phyloP scores from a whole-genome alignment of 1,140 invertebrate species.

The Pachypeltis micranthus region DNA sequence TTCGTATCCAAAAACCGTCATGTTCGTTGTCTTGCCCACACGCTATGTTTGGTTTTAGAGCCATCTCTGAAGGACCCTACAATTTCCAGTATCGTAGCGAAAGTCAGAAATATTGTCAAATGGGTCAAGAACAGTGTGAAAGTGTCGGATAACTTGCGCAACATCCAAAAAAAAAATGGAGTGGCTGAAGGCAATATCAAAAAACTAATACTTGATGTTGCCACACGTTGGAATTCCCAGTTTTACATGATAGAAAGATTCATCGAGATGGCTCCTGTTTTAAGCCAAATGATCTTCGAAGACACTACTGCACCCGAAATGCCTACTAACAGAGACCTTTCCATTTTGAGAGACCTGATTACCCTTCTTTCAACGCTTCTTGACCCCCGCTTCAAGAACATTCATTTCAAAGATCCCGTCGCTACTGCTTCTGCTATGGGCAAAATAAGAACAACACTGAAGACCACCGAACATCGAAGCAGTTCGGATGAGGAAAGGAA shows the following conservation, averaged over 20 bases:
- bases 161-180: not conserved
- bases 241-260: conserved; percentile 35
- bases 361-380: conserved; percentile 10
- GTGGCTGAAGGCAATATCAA: conserved; percentile 21
- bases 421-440: not conserved
- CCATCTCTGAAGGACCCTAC: too few relatives aligned
- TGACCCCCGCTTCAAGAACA: conserved; percentile 33
- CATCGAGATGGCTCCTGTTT: conserved; percentile 28
- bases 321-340: conserved; percentile 30
- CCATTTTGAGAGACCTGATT: conserved; percentile 27
- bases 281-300: conserved; percentile 31
- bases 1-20: not conserved
- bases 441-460: not conserved
- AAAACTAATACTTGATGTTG: conserved; percentile 30
- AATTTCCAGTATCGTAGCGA: not conserved
- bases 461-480: too few relatives aligned
- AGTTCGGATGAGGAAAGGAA: not conserved
- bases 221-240: conserved; percentile 32
- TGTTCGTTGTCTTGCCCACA: not conserved
- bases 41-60: not conserved
- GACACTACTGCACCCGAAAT: conserved; percentile 31
- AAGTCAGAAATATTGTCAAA: not conserved
- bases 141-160: not conserved
- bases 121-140: not conserved
- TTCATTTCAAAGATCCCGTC: conserved; percentile 27